Evolutionary conservation across 1,140 invertebrate species (phyloP).

Genomic region (Ceratosolen fusciceps): DNA sequence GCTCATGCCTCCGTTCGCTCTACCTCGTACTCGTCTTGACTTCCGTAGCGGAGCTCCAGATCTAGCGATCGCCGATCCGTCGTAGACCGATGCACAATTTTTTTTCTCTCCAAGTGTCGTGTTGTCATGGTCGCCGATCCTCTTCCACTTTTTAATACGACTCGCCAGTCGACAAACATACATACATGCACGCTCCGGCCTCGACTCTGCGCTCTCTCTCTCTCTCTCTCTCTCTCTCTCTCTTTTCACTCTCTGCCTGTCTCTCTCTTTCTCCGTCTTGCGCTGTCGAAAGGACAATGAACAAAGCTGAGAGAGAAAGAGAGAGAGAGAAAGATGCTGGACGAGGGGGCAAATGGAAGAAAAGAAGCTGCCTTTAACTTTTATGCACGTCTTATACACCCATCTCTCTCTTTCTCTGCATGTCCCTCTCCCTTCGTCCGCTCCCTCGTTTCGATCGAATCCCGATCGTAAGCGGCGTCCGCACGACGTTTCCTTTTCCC

Average conservation of each 20-base stretch:
- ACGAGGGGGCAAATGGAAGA: background rate
- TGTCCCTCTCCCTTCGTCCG: conserved; percentile 13
- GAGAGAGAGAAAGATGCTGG: too few relatives aligned
- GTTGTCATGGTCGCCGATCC: background rate
- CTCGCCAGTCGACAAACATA: background rate
- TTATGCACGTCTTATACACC: background rate
- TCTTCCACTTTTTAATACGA: background rate
- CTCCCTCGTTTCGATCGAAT: conserved; percentile 7
- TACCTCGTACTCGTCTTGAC: too few relatives aligned
- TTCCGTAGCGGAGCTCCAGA: too few relatives aligned
- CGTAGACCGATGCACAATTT: too few relatives aligned
- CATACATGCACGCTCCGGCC: too few relatives aligned
- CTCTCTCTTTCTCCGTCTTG: background rate
- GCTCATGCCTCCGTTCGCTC: too few relatives aligned
- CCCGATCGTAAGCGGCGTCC: conserved; percentile 25
- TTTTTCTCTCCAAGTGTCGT: background rate
- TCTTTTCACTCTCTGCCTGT: background rate
- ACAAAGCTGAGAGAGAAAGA: background rate
- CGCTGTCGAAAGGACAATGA: background rate
- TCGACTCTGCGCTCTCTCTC: too few relatives aligned
- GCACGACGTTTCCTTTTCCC: conserved; percentile 36
- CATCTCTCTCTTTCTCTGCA: background rate
- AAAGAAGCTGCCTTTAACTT: background rate
- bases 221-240: too few relatives aligned
- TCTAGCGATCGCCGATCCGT: too few relatives aligned